Conservation (phyloP, 2,113 vertebrate genomes). For the Myocastor coypus region DNA sequence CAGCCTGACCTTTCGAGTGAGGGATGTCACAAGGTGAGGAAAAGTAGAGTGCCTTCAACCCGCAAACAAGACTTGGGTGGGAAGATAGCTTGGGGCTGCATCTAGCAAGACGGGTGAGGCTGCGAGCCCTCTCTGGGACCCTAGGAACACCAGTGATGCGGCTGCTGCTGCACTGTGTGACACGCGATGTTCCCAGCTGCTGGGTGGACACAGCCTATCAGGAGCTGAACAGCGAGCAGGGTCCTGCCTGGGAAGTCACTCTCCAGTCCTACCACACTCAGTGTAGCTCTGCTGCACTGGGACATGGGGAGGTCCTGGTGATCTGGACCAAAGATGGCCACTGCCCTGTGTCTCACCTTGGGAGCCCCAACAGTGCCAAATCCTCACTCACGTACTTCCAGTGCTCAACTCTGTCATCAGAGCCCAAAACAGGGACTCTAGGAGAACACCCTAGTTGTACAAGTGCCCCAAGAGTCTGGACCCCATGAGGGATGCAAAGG, state of each 20-base stretch:
- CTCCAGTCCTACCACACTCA: accelerated
- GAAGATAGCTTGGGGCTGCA: too few relatives aligned
- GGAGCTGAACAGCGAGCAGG: accelerated
- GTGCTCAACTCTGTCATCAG: background rate
- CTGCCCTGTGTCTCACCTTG: background rate
- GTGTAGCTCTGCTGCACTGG: background rate
- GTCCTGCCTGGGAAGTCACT: accelerated
- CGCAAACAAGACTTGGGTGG: background rate
- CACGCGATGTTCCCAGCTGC: background rate
- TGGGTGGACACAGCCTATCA: accelerated
- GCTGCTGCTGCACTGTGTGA: too few relatives aligned
- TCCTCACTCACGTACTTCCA: too few relatives aligned
- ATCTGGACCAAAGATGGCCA: accelerated
- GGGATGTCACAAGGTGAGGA: background rate
- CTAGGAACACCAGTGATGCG: background rate
- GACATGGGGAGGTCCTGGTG: background rate
- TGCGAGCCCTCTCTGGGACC: background rate
- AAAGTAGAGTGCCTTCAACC: background rate
- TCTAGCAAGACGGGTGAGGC: background rate
- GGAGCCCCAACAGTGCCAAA: background rate
- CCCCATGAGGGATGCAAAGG: background rate
- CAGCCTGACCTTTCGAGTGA: background rate
- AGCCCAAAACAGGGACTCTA: background rate
- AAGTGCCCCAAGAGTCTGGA: background rate
- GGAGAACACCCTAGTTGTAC: background rate